A percentile compares a stretch with the other conserved stretches of the same genome.
Evolutionary conservation across 2,113 vertebrate species (phyloP).

Genomic region (Hucho hucho): DNA sequence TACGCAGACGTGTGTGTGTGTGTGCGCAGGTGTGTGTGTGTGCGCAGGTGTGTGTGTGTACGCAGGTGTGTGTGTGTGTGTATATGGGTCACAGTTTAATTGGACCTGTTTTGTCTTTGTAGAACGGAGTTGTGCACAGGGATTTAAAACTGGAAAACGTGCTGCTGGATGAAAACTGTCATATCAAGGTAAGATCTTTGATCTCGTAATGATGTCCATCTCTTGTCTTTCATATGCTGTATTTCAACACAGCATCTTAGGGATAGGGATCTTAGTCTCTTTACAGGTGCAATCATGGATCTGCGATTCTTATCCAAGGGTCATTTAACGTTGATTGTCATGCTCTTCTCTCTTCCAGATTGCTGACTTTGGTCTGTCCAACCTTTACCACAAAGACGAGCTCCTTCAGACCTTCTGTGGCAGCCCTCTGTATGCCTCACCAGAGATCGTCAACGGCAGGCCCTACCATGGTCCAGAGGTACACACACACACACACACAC

Average conservation of each 20-base stretch:
- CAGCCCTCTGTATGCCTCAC: constrained; percentile 94
- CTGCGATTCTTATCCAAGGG: no score
- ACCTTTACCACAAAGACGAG: constrained; percentile 95
- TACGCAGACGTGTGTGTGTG: no score
- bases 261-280: background rate
- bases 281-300: no score
- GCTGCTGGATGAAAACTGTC: constrained; percentile 96
- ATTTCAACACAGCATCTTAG: background rate
- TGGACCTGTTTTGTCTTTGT: constrained; percentile 51
- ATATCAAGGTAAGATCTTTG: constrained; percentile 87
- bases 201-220: no score
- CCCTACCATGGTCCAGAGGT: constrained; percentile 97
- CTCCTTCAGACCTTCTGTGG: constrained; percentile 97
- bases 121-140: constrained; percentile 96
- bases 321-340: no score
- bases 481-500: constrained; percentile 24
- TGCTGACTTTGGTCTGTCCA: constrained; percentile 97
- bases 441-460: constrained; percentile 96
- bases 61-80: no score
- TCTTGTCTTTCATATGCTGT: background rate
- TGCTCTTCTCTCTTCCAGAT: constrained; percentile 80
- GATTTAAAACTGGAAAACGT: constrained; percentile 99
- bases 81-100: background rate
- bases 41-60: no score
- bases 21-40: no score